Percentiles rank a stretch among this genome's conserved stretches.
Conservation (phyloP, 2,888 invertebrate genomes). For the Pammene aurita region DNA sequence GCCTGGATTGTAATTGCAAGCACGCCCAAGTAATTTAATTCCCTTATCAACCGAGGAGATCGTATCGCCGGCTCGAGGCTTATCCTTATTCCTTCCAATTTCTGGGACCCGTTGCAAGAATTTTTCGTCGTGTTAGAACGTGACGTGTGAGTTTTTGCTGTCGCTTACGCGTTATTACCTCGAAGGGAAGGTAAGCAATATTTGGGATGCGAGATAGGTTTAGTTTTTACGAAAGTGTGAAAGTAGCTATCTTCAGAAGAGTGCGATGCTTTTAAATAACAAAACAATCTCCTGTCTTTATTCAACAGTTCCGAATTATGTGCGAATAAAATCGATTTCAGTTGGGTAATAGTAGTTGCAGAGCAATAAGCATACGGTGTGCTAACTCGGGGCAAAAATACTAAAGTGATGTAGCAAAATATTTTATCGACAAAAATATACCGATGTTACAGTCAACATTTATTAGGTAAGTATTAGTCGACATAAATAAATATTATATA, state of each 20-base stretch:
- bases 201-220: constrained; percentile 9
- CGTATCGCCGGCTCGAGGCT: constrained; percentile 58
- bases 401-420: no score
- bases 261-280: background rate
- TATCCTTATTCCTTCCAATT: constrained; percentile 55
- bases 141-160: constrained; percentile 39
- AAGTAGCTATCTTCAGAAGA: background rate
- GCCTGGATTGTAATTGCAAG: constrained; percentile 59
- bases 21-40: constrained; percentile 69
- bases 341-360: background rate
- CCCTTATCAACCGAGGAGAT: constrained; percentile 65
- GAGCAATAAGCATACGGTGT: no score
- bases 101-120: constrained; percentile 37
- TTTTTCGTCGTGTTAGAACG: constrained; percentile 37
- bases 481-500: no score
- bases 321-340: background rate
- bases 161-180: constrained; percentile 36
- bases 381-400: no score
- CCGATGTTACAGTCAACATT: no score
- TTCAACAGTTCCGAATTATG: background rate
- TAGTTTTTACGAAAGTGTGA: background rate
- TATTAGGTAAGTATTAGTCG: no score
- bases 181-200: constrained; percentile 35
- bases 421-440: no score
- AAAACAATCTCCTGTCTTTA: background rate